Evolutionary conservation across 2,888 invertebrate species (phyloP).

Genomic region (Caenorhabditis sp.): DNA sequence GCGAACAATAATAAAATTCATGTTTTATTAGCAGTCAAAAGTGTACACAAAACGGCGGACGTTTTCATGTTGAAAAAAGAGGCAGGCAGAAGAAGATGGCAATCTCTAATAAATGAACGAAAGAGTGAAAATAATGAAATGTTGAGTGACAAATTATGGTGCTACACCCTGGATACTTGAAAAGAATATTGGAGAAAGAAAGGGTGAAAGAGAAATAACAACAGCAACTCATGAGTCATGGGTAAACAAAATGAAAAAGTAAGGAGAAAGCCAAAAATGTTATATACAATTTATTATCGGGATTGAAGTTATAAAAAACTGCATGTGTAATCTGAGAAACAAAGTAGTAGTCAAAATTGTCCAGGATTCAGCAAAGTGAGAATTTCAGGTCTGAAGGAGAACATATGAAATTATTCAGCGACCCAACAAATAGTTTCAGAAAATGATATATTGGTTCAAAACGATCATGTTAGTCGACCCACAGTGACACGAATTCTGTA

Average conservation of each 20-base stretch:
- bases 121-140: conserved; percentile 1
- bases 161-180: background rate
- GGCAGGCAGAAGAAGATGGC: conserved; percentile 17
- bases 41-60: background rate
- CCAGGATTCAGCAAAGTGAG: too few species aligned
- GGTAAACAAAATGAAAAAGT: background rate
- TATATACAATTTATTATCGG: too few species aligned
- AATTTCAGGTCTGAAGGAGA: too few species aligned
- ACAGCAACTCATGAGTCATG: background rate
- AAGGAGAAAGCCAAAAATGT: background rate
- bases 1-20: conserved; percentile 23
- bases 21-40: conserved; percentile 16
- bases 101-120: conserved; percentile 13
- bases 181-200: background rate
- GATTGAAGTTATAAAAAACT: too few species aligned
- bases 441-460: too few species aligned
- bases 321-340: too few species aligned
- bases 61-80: background rate
- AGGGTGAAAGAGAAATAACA: background rate
- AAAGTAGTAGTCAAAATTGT: too few species aligned
- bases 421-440: too few species aligned
- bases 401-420: too few species aligned
- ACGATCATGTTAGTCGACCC: too few species aligned
- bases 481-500: too few species aligned
- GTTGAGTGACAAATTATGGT: background rate